phyloP scores from a whole-genome alignment of 1,140 invertebrate species.

The Proctacanthus coquilletti region DNA sequence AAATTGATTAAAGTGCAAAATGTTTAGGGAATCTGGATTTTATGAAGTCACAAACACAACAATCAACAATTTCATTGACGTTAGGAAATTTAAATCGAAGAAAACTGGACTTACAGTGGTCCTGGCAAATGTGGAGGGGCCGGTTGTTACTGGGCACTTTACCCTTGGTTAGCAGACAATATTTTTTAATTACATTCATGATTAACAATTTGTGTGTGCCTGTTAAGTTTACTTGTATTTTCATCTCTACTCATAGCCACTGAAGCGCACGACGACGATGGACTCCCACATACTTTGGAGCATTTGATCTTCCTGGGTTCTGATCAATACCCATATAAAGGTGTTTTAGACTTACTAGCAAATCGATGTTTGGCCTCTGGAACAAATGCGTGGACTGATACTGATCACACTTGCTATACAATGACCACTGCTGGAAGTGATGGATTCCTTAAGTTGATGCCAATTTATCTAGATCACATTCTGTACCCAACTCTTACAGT shows the following conservation, averaged over 20 bases:
- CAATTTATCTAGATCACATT: conserved; percentile 82
- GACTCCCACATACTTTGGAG: conserved; percentile 81
- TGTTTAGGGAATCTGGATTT: too few relatives aligned
- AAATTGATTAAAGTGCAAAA: too few relatives aligned
- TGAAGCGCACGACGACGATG: conserved; percentile 82
- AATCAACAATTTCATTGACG: conserved; percentile 11
- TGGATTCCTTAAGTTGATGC: conserved; percentile 75
- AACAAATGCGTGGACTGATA: conserved; percentile 59
- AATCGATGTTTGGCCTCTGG: conserved; percentile 80
- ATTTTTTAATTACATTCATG: conserved; percentile 3
- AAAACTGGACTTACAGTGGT: conserved; percentile 63
- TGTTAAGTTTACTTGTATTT: neutral
- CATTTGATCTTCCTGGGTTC: conserved; percentile 86
- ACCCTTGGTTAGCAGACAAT: conserved; percentile 66
- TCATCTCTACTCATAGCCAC: conserved; percentile 46
- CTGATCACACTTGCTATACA: conserved; percentile 80
- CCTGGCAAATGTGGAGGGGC: conserved; percentile 70
- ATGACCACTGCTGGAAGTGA: conserved; percentile 72
- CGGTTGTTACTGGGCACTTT: conserved; percentile 73
- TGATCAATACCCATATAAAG: conserved; percentile 79
- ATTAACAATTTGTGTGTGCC: neutral
- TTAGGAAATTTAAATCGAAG: conserved; percentile 66
- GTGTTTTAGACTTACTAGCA: conserved; percentile 72
- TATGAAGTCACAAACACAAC: neutral
- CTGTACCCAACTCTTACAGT: conserved; percentile 68